Percentiles rank a stretch among this genome's conserved stretches.
Evolutionary conservation across 2,113 vertebrate genomes (phyloP).

Genomic region (Acrocephalus kingi): DNA sequence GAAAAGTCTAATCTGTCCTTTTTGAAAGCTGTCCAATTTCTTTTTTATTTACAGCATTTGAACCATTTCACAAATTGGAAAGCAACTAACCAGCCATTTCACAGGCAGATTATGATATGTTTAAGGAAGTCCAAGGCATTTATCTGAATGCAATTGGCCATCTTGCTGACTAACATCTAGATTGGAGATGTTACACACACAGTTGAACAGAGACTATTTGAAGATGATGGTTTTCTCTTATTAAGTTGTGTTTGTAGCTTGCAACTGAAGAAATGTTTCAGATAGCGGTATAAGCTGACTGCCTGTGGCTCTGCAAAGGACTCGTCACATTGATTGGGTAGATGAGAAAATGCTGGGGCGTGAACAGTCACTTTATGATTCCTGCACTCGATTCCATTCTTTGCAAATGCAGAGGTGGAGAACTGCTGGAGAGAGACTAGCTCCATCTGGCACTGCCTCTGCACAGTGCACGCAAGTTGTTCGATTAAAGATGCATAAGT

Average conservation of each 20-base stretch:
- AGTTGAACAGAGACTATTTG: conserved; percentile 34
- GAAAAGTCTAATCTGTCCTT: conserved; percentile 59
- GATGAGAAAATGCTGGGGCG: not conserved
- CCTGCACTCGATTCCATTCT: not conserved
- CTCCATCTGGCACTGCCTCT: conserved; percentile 15
- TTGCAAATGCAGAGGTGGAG: not conserved
- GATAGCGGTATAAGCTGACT: not conserved
- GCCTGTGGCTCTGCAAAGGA: not conserved
- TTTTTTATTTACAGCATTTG: conserved; percentile 66
- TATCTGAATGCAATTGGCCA: conserved; percentile 34
- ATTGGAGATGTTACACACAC: conserved; percentile 12
- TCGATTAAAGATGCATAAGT: not conserved
- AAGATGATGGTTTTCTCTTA: conserved; percentile 20
- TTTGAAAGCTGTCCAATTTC: conserved; percentile 64
- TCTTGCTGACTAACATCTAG: conserved; percentile 34
- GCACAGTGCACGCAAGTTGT: not conserved
- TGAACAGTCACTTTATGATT: not conserved
- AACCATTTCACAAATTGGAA: conserved; percentile 70
- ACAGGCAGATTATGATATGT: conserved; percentile 63
- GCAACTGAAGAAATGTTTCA: not conserved
- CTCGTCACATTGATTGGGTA: not conserved
- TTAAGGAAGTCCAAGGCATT: conserved; percentile 52
- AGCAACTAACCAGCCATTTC: conserved; percentile 55
- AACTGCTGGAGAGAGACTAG: not conserved
- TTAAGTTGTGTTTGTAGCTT: not conserved